Evolutionary conservation across 2,113 vertebrate genomes (phyloP), one percentile per base, ranked within the genome.

Genomic region (Platichthys flesus): DNA sequence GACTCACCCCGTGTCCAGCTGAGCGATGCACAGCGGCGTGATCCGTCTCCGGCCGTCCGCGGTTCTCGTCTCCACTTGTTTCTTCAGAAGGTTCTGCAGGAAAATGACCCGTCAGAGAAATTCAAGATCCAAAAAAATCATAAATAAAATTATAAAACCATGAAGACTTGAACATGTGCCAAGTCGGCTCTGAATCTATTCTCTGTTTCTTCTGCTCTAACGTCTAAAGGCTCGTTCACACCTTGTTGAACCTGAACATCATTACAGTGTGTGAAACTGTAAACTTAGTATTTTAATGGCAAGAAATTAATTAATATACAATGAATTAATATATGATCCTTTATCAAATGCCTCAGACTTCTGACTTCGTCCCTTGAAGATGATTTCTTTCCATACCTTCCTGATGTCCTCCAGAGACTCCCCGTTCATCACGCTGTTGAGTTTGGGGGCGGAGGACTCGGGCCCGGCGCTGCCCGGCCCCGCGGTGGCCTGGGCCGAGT

Each of bases 401-500:
- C 98, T 92, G 62, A 99, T 99, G 90, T 99, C 98, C 88, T 99
- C 98, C 76, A 99, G 89, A 54, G 97, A 98, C 91, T 99, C 97
- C 21, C 98, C 98, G 10, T 99, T 99, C 64, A 99, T 96, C 85
- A 99, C 94, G 8, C 95, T 98, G 28, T 96, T 94, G 40, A 98
- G 95, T 47, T 98, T 98, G 24, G 96, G 94, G 0, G 95, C 62
- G 0, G 95, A 85, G 16, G 93, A 67, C 0, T 93, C 91, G 0
- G 93, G 93, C 51, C 51, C 51, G 7, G 92, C 12, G 0, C 85
- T 21, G 0, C 85, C 76, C 0, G 55, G 63, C 6, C 79, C 85
- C 0, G 54, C 23, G 16, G 40, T 66, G 62, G 81, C 63, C 85
- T 95, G 96, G 69, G 95, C 94, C 2, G 94, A 95, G 66, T 47